Evolutionary conservation across 2,888 invertebrate species (phyloP), one percentile per base, ranked within the genome.

Genomic region (Calliphora vomitoria): DNA sequence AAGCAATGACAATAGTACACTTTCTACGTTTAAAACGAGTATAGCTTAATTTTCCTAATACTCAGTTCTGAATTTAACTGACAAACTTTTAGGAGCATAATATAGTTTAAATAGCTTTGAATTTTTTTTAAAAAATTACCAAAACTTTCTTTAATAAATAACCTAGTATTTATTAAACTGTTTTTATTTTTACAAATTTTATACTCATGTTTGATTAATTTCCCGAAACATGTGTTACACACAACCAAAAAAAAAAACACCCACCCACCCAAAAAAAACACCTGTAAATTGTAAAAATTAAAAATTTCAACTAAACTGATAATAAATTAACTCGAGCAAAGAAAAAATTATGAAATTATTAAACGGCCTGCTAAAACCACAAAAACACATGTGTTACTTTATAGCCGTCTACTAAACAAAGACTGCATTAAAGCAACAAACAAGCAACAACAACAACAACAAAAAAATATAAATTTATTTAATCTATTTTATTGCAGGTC

Each of bases 401-500:
- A 41, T 6, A 8, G 25, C 13, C 25, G 35, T 71, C 60, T 60
- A 60, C n/a, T 58, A 58, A 10, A 47, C 18, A 31, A 31, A 25
- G 25, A 31, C 41, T 62, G 50, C 66, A 66, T 74, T 66, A 20
- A 68, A 38, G 31, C 44, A 75, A 60, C 58, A 47, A n/a, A 38
- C 13, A 31, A 31, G 5, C 71, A 71, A 62, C 25, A 68, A 62
- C 15, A 62, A 25, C 25, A 25, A 25, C 25, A 25, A 25, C 25
- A 82, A 64, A 41, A 13, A 71, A 62, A 62, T n/a, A 44, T 15
- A 55, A 58, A 41, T 66, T 18, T 58, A 50, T 72, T 38, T 50
- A 81, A 72, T 78, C 72, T 64, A 79, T 87, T 75, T 71, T 47
- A 76, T 81, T 85, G 62, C 82, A 87, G 84, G 87, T 68, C 78